Conservation (phyloP, 2,113 vertebrate genomes). For the Struthio camelus region DNA sequence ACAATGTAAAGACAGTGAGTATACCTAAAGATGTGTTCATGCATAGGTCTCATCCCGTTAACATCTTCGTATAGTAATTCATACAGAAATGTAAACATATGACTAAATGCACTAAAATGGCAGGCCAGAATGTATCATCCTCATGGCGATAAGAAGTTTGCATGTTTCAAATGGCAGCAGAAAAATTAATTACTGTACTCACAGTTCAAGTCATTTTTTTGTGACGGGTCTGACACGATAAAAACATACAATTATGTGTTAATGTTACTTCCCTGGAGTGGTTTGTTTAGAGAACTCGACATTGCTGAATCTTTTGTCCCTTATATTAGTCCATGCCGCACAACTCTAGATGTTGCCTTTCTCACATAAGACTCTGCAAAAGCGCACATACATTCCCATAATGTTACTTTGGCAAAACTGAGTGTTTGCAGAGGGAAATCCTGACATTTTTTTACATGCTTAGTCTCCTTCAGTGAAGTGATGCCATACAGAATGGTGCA, state of each 20-base stretch:
- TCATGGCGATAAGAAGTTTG: constrained; percentile 28
- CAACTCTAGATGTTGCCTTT: neutral
- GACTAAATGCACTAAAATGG: constrained; percentile 7
- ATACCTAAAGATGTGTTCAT: neutral
- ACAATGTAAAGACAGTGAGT: neutral
- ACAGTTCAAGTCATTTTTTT: constrained; percentile 37
- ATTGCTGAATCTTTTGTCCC: constrained; percentile 26
- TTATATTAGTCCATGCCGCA: neutral
- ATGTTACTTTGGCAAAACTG: neutral
- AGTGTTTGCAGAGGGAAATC: constrained; percentile 4
- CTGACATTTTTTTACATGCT: neutral
- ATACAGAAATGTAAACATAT: constrained; percentile 13
- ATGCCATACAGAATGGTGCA: neutral
- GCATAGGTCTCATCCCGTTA: neutral
- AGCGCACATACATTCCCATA: neutral
- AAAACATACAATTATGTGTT: constrained; percentile 65
- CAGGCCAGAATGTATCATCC: constrained; percentile 34
- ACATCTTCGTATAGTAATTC: neutral
- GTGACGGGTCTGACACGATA: constrained; percentile 34
- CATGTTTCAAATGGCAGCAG: constrained; percentile 41
- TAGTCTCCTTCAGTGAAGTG: neutral
- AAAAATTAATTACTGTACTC: constrained; percentile 62
- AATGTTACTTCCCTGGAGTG: constrained; percentile 46
- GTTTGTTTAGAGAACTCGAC: constrained; percentile 51
- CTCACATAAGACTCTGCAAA: neutral